Percentiles rank a stretch among this genome's conserved stretches.
phyloP scores from a whole-genome alignment of 2,888 invertebrate species.

The Podotricha telesiphe region DNA sequence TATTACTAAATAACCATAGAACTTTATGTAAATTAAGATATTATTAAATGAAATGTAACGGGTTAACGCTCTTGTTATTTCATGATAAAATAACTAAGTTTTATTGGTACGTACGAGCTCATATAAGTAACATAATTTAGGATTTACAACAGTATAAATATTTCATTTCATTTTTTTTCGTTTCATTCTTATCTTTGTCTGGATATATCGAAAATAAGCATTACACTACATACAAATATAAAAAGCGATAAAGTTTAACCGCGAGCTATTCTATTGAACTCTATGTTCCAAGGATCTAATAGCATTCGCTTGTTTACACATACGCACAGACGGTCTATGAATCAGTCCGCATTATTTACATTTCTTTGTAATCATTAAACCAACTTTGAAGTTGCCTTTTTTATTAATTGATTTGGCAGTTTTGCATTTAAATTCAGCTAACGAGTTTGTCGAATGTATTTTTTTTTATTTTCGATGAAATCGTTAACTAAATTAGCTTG shows the following conservation, averaged over 20 bases:
- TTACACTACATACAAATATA: not conserved
- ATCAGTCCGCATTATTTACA: conserved; percentile 56
- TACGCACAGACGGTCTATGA: conserved; percentile 57
- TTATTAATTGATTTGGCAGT: conserved; percentile 29
- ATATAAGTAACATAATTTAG: too few species aligned
- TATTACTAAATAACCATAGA: too few species aligned
- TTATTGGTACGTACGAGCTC: too few species aligned
- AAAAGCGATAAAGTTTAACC: conserved; percentile 16
- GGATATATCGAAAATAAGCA: not conserved
- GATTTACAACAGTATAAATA: too few species aligned
- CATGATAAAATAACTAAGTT: too few species aligned
- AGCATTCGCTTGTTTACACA: conserved; percentile 58
- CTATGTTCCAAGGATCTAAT: conserved; percentile 27
- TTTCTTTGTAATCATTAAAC: conserved; percentile 50
- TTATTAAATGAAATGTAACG: too few species aligned
- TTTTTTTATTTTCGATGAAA: conserved; percentile 2
- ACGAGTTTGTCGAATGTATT: not conserved
- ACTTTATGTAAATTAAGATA: too few species aligned
- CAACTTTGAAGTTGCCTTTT: conserved; percentile 44
- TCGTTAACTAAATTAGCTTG: not conserved
- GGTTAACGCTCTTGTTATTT: too few species aligned
- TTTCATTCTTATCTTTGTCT: not conserved
- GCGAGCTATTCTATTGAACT: conserved; percentile 1
- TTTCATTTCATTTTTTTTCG: too few species aligned
- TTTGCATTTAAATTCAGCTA: conserved; percentile 1